These are phyloP conservation scores for Phylloscopus trochilus DNA, from an alignment of 2,113 vertebrate genomes.

Conservation along the genomic window DNA sequence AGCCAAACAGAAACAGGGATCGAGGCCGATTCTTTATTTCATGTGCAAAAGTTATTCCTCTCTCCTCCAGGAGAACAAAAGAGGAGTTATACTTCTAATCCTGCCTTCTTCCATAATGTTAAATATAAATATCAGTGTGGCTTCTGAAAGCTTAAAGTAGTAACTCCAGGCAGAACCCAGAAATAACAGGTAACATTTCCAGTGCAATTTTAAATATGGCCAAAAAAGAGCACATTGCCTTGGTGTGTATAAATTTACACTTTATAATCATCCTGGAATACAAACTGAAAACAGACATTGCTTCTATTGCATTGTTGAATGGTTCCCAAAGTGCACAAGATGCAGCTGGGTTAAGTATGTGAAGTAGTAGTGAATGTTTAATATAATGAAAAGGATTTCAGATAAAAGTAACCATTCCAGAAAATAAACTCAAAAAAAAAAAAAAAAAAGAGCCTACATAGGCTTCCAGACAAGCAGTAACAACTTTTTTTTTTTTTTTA, in stretches of 20 bases:
- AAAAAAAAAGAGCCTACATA: not conserved
- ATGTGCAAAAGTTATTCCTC: not conserved
- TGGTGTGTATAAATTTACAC: not conserved
- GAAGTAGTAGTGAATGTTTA: not conserved
- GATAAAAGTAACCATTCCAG: not conserved
- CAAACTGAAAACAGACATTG: not conserved
- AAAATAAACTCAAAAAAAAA: not conserved
- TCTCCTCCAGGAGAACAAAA: not conserved
- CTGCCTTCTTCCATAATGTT: not conserved
- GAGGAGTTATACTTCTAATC: not conserved
- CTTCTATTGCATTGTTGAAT: not conserved
- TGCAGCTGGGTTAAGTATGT: not conserved
- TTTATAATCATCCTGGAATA: not conserved
- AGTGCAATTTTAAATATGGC: not conserved
- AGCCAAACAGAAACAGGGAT: not conserved
- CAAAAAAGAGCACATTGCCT: not conserved
- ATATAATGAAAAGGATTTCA: not conserved
- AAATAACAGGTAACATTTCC: not conserved
- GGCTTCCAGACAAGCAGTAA: conserved; percentile 33
- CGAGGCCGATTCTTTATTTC: not conserved
- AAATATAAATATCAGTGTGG: not conserved
- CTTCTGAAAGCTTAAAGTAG: not conserved
- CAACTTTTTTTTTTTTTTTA: not conserved
- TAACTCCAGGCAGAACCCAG: not conserved
- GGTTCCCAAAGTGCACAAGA: not conserved